Evolutionary conservation across 2,797 vertebrate species (phyloP).

Genomic region (Microctenopoma steveboyesi): DNA sequence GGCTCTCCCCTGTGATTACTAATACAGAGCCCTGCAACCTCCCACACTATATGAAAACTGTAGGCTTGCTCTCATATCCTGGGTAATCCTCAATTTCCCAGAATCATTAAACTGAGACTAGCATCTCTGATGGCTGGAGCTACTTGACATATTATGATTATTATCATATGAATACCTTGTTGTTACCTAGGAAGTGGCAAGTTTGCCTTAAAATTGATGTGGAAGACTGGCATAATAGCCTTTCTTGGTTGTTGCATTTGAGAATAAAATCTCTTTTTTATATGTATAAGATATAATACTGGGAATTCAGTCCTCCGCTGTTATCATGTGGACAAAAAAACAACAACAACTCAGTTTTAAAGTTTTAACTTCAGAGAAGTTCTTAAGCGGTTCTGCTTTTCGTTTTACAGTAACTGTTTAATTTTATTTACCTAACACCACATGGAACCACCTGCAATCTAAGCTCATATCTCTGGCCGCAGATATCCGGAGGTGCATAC

Average conservation of each 20-base stretch:
- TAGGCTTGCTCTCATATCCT: slow-evolving; percentile 84
- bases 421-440: slow-evolving; percentile 59
- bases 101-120: slow-evolving; percentile 86
- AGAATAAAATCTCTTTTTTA: slow-evolving; percentile 66
- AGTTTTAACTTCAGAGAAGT: slow-evolving; percentile 52
- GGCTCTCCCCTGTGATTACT: slow-evolving; percentile 84
- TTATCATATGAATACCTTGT: slow-evolving; percentile 82
- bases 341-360: slow-evolving; percentile 52
- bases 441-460: slow-evolving; percentile 61
- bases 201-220: slow-evolving; percentile 75
- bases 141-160: slow-evolving; percentile 85
- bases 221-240: slow-evolving; percentile 77
- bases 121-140: slow-evolving; percentile 82
- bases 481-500: slow-evolving; percentile 60
- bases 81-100: slow-evolving; percentile 85
- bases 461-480: slow-evolving; percentile 46
- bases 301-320: slow-evolving; percentile 76
- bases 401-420: slow-evolving; percentile 46
- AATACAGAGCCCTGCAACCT: slow-evolving; percentile 85
- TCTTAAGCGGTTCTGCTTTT: slow-evolving; percentile 42
- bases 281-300: slow-evolving; percentile 67
- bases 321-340: slow-evolving; percentile 77
- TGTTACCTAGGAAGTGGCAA: slow-evolving; percentile 75
- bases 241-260: slow-evolving; percentile 68
- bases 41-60: slow-evolving; percentile 85